phyloP scores from a whole-genome alignment of 2,888 invertebrate species.

The Gryllus longicercus region DNA sequence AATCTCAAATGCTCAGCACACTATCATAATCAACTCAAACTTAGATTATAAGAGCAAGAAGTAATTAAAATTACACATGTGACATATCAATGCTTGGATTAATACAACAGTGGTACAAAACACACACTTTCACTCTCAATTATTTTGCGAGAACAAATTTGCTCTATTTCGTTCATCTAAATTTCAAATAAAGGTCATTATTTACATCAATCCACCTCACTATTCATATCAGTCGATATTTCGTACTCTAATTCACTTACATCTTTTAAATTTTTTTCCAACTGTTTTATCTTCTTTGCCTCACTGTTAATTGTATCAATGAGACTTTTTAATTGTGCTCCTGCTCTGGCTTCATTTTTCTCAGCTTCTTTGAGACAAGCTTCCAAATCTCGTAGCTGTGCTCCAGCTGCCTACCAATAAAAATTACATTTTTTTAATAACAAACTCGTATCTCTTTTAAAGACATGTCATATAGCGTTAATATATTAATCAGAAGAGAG shows the following conservation, averaged over 20 bases:
- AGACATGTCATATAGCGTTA: too few relatives aligned
- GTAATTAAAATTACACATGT: too few relatives aligned
- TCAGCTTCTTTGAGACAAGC: slow-evolving; percentile 60
- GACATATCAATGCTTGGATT: too few relatives aligned
- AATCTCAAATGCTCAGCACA: too few relatives aligned
- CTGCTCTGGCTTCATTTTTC: slow-evolving; percentile 62
- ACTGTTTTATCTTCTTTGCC: slow-evolving; percentile 62
- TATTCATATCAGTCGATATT: slow-evolving; percentile 57
- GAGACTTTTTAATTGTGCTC: slow-evolving; percentile 61
- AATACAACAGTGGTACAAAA: too few relatives aligned
- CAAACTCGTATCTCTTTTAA: neutral
- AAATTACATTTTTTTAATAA: neutral
- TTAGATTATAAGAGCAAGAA: too few relatives aligned
- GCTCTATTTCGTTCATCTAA: too few relatives aligned
- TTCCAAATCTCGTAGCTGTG: slow-evolving; percentile 62
- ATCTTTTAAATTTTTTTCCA: slow-evolving; percentile 63
- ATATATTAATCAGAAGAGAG: too few relatives aligned
- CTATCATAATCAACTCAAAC: too few relatives aligned
- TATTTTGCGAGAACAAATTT: too few relatives aligned
- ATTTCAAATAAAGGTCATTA: too few relatives aligned
- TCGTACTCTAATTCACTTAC: slow-evolving; percentile 56
- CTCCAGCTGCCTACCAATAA: slow-evolving; percentile 60
- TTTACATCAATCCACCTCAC: slow-evolving; percentile 47
- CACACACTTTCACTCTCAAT: too few relatives aligned
- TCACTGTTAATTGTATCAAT: slow-evolving; percentile 65